A percentile compares a stretch with the other conserved stretches of the same genome.
Evolutionary conservation across 1,140 invertebrate genomes (phyloP).

Genomic region (Pseudomyrmex flavicornis): DNA sequence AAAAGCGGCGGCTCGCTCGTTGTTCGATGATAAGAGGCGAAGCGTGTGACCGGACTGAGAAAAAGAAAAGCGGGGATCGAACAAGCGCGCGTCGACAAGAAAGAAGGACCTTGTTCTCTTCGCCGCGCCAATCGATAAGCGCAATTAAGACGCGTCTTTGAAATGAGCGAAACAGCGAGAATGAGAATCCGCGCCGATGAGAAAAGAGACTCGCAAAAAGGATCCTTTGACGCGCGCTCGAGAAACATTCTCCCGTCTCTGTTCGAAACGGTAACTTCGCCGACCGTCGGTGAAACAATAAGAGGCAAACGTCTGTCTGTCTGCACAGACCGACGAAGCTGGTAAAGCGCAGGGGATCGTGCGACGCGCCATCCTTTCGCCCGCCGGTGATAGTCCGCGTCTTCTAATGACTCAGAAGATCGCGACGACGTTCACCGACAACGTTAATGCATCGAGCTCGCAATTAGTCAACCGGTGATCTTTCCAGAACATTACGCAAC

Average conservation of each 20-base stretch:
- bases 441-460: not conserved
- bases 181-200: constrained; percentile 29
- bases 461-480: constrained; percentile 6
- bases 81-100: not conserved
- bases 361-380: not conserved
- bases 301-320: not conserved
- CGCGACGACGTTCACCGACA: not conserved
- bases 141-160: constrained; percentile 32
- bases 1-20: constrained; percentile 10
- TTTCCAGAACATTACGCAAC: constrained; percentile 47
- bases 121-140: constrained; percentile 54
- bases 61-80: constrained; percentile 3
- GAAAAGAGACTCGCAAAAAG: not conserved
- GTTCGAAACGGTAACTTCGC: not conserved
- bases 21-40: constrained; percentile 55
- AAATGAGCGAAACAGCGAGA: constrained; percentile 31
- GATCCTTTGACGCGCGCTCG: not conserved
- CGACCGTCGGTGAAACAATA: not conserved
- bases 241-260: not conserved
- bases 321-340: too few relatives aligned
- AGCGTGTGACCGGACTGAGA: constrained; percentile 36
- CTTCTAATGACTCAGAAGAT: not conserved
- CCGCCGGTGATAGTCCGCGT: not conserved
- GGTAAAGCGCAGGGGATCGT: not conserved
- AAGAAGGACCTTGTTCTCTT: constrained; percentile 28